A percentile compares a stretch with the other conserved stretches of the same genome.
Evolutionary conservation across 2,888 invertebrate genomes (phyloP).

Genomic region (Hecatera dysodea): DNA sequence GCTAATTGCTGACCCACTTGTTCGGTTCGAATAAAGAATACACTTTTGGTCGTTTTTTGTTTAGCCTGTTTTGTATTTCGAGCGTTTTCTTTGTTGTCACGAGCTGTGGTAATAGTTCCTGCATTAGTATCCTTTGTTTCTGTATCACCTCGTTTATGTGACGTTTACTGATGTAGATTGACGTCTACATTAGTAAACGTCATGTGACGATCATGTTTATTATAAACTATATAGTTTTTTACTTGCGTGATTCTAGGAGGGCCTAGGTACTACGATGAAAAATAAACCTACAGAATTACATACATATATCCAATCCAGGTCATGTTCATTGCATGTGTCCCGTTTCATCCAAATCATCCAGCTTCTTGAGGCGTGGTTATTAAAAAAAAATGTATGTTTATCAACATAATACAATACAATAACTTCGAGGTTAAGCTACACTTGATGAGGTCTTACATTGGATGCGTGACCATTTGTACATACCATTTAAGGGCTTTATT

Average conservation of each 20-base stretch:
- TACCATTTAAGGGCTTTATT: too few species aligned
- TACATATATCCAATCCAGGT: too few species aligned
- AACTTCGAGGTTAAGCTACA: too few species aligned
- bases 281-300: too few species aligned
- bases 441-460: too few species aligned
- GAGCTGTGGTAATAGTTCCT: conserved; percentile 22
- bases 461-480: too few species aligned
- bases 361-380: neutral
- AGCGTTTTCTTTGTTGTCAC: conserved; percentile 41
- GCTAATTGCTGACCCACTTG: conserved; percentile 67
- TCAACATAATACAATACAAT: too few species aligned
- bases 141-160: conserved; percentile 21
- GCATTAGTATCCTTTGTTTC: conserved; percentile 21
- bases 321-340: neutral
- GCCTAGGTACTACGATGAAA: too few species aligned
- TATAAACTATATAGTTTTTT: neutral
- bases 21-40: conserved; percentile 50
- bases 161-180: conserved; percentile 6
- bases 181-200: neutral
- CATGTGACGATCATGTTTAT: neutral
- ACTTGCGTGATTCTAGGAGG: too few species aligned
- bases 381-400: neutral
- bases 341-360: neutral
- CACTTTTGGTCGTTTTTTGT: conserved; percentile 33
- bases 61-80: conserved; percentile 38